A percentile compares a stretch with the other conserved stretches of the same genome.
These are phyloP conservation scores for Drosophila paracracens DNA, from an alignment of 2,888 invertebrate genomes.

Conservation along the genomic window DNA sequence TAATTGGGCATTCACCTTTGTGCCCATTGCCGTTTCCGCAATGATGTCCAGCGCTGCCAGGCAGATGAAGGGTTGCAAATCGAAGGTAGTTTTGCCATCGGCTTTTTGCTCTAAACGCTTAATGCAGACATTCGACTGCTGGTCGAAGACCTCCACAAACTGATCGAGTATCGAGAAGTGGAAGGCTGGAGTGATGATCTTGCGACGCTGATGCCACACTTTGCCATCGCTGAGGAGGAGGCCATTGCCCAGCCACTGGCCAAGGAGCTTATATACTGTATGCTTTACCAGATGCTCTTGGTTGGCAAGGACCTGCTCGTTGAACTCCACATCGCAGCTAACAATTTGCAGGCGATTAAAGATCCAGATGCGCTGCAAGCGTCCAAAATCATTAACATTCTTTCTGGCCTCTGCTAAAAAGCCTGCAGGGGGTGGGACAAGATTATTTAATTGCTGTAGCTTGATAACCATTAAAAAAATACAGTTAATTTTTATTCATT, in stretches of 20 bases:
- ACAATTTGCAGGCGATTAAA: constrained; percentile 85
- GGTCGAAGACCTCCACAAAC: constrained; percentile 90
- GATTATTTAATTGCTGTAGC: not conserved
- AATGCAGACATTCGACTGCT: constrained; percentile 87
- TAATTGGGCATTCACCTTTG: constrained; percentile 86
- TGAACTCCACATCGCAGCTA: constrained; percentile 84
- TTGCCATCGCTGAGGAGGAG: constrained; percentile 80
- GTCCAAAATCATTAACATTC: constrained; percentile 78
- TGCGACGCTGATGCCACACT: constrained; percentile 89
- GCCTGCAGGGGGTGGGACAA: constrained; percentile 40
- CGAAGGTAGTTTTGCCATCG: constrained; percentile 84
- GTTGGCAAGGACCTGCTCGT: constrained; percentile 84
- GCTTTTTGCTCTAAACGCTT: constrained; percentile 86
- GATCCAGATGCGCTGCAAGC: constrained; percentile 83
- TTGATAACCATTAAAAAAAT: not conserved
- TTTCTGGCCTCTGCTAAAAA: constrained; percentile 31
- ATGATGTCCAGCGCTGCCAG: constrained; percentile 88
- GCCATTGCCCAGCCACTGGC: constrained; percentile 81
- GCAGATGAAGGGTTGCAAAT: constrained; percentile 88
- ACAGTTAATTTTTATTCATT: not conserved
- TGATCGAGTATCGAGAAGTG: constrained; percentile 92
- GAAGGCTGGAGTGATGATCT: constrained; percentile 91
- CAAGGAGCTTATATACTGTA: constrained; percentile 71
- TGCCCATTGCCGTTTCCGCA: constrained; percentile 83
- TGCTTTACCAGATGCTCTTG: constrained; percentile 79